Base-by-base conservation (phyloP, 1,140 invertebrate species). In the Aphelenchoides besseyi region DNA sequence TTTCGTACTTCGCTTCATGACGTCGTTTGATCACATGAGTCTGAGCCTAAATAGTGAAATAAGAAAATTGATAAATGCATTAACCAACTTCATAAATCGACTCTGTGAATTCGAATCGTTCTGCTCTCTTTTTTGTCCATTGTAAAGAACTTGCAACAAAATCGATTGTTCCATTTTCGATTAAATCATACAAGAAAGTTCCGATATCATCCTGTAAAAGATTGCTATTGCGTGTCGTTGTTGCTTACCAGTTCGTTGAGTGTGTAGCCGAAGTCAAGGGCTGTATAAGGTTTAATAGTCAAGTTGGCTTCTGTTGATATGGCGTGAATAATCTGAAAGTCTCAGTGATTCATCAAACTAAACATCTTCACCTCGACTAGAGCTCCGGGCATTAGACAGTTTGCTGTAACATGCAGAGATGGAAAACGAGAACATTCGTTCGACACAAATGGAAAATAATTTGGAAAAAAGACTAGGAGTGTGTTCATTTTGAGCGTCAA, bases 111-210 rank as follows among this genome's bases (percentile, higher is more conserved):
- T 5, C 5, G 55, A 59, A 59, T 28, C 55, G 55, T 29, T 28
- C 18, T 8, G 55, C 5, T 28, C 55, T 5, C 55, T 59, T 59
- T 5, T 59, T 23, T 59, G 55, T 59, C 5, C 5, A 8, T 33
- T 59, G 55, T 8, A 59, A 23, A 28, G 55, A 23, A 5, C 12
- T 5, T 33, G 55, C 55, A 18, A 59, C 32, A 5, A 59, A 33
- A 59, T 59, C 55, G 18, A 59, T 59, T 59, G 55, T 59, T 59
- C 55, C 26, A 33, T 59, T 59, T 33, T 59, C 55, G 26, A 59
- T 59, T 23, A 59, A 33, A 12, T 59, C 55, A 33, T 59, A 59
- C 5, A 59, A 16, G 18, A 59, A 28, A 5, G 55, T 5, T 5
- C 55, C 55, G 5, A 59, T 33, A 33, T 59, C 55, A 33, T 59